A percentile compares a stretch with the other conserved stretches of the same genome.
Evolutionary conservation across 2,113 vertebrate genomes (phyloP).

Genomic region (Ammodytes dubius): DNA sequence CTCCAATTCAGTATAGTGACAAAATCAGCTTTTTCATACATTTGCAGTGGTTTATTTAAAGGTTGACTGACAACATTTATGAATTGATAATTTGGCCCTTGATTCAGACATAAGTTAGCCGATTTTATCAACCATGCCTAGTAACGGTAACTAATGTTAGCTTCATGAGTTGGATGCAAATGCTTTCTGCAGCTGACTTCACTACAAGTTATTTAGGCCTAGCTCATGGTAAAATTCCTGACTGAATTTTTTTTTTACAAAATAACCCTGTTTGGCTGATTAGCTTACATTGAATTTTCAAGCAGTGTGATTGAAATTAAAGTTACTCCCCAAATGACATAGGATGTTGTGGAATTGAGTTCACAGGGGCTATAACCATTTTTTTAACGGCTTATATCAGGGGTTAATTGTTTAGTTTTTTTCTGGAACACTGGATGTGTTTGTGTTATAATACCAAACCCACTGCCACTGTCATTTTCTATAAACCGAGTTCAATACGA

Average conservation of each 20-base stretch:
- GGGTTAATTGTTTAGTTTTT: slow-evolving; percentile 41
- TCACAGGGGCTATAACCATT: slow-evolving; percentile 3
- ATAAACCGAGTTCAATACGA: slow-evolving; percentile 4
- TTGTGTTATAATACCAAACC: background rate
- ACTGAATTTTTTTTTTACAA: background rate
- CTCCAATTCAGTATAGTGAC: background rate
- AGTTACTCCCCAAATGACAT: too few relatives aligned
- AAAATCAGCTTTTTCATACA: background rate
- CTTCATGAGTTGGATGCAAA: background rate
- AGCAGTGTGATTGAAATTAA: background rate
- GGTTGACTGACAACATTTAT: background rate
- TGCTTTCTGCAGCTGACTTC: background rate
- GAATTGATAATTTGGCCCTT: background rate
- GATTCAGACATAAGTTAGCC: background rate
- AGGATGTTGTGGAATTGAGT: background rate
- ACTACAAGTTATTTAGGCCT: too few relatives aligned
- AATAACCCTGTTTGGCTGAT: background rate
- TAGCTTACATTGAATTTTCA: background rate
- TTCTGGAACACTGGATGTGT: slow-evolving; percentile 26
- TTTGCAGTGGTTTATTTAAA: slow-evolving; percentile 26
- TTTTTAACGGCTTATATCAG: slow-evolving; percentile 43
- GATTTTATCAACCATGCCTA: background rate
- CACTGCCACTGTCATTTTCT: slow-evolving; percentile 38
- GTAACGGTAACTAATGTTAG: background rate
- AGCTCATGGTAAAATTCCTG: background rate